Percentiles rank a stretch among this genome's conserved stretches.
Conservation (phyloP, 2,113 vertebrate genomes). For the Colistium nudipinnis region DNA sequence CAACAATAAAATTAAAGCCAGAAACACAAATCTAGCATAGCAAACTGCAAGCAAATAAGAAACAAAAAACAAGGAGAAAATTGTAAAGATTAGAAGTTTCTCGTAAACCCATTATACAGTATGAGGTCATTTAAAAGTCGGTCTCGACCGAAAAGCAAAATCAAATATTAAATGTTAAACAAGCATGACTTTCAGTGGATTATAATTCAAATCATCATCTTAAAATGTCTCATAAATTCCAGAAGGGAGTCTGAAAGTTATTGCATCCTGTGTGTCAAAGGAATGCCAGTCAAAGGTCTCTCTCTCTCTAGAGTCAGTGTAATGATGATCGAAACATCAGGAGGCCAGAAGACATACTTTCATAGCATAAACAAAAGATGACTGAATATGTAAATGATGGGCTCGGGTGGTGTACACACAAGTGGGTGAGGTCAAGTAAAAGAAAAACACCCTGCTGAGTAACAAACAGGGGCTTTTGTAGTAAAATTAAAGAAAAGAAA, state of each 20-base stretch:
- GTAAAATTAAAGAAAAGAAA: neutral
- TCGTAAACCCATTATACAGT: neutral
- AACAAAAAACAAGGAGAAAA: neutral
- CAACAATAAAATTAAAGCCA: neutral
- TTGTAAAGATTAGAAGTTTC: neutral
- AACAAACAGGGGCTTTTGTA: neutral
- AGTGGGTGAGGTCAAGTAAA: neutral
- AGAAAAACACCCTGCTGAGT: neutral
- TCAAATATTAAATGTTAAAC: slow-evolving; percentile 25
- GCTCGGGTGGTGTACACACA: neutral
- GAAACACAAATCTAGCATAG: neutral
- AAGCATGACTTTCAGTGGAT: slow-evolving; percentile 4
- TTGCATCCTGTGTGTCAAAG: neutral
- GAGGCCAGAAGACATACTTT: neutral
- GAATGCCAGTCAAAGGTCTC: neutral
- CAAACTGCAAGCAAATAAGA: neutral
- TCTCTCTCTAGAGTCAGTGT: neutral
- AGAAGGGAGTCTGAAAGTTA: slow-evolving; percentile 20
- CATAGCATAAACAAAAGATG: neutral
- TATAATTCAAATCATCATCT: slow-evolving; percentile 29
- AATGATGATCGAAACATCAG: neutral
- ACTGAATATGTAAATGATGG: neutral
- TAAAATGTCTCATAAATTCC: slow-evolving; percentile 10
- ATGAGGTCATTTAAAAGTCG: slow-evolving; percentile 12
- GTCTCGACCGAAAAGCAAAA: neutral